phyloP scores from a whole-genome alignment of 2,113 vertebrate species.

The Amia ocellicauda region DNA sequence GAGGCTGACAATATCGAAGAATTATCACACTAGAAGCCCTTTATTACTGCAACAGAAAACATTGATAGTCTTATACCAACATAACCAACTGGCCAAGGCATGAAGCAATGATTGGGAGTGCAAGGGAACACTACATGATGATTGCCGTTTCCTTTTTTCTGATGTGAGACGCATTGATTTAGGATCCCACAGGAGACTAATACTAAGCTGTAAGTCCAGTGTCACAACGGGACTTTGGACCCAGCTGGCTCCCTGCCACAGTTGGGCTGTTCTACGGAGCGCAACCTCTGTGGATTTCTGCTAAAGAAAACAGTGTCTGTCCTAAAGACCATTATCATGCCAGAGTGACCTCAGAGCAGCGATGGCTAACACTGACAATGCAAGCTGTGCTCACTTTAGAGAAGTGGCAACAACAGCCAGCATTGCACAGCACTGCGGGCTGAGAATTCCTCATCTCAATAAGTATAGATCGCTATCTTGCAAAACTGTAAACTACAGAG shows the following conservation, averaged over 20 bases:
- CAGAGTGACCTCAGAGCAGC: background rate
- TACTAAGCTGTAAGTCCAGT: slow-evolving; percentile 14
- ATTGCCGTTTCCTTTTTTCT: background rate
- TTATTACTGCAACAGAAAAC: too few species aligned
- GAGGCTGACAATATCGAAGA: too few species aligned
- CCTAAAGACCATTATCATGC: slow-evolving; percentile 11
- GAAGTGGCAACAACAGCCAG: background rate
- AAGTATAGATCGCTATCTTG: too few species aligned
- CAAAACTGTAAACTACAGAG: too few species aligned
- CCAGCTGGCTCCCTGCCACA: slow-evolving; percentile 2
- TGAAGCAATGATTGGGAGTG: too few species aligned
- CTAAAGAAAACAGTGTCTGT: slow-evolving; percentile 7
- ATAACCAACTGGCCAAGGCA: too few species aligned
- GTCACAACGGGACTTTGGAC: slow-evolving; percentile 20
- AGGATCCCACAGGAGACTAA: slow-evolving; percentile 16
- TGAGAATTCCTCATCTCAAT: too few species aligned
- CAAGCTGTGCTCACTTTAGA: background rate
- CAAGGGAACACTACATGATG: too few species aligned
- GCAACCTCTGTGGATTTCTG: slow-evolving; percentile 14
- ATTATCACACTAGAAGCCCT: too few species aligned
- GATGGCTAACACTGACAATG: background rate
- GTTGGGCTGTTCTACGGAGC: slow-evolving; percentile 13
- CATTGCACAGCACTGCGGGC: too few species aligned
- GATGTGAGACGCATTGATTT: slow-evolving; percentile 4
- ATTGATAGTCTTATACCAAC: too few species aligned